Percentiles rank a stretch among this genome's conserved stretches.
phyloP scores from a whole-genome alignment of 2,888 invertebrate genomes.

The Chrysopilus asiliformis region DNA sequence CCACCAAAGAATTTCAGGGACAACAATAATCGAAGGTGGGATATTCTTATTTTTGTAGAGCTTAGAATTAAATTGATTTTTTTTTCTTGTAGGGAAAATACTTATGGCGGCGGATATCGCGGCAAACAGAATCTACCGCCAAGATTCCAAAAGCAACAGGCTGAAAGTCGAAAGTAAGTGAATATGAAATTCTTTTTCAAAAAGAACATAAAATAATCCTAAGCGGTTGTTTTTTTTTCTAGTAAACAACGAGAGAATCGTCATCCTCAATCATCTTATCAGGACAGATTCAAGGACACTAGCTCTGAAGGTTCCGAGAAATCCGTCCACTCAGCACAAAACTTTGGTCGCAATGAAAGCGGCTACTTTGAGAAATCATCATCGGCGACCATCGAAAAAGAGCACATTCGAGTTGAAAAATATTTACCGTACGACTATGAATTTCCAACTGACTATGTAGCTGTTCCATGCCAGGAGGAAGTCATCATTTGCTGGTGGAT shows the following conservation, averaged over 20 bases:
- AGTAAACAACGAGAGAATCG: too few species aligned
- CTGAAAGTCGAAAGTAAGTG: background rate
- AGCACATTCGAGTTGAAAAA: too few species aligned
- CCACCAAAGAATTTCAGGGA: constrained; percentile 6
- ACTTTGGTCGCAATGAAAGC: background rate
- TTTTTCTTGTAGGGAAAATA: background rate
- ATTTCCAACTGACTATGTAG: constrained; percentile 38
- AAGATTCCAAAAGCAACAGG: constrained; percentile 24
- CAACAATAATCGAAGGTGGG: constrained; percentile 7
- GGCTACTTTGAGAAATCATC: background rate
- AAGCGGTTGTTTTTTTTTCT: too few species aligned
- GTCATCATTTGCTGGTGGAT: constrained; percentile 61
- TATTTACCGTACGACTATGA: constrained; percentile 39
- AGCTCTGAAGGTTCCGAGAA: constrained; percentile 1
- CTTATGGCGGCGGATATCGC: too few species aligned
- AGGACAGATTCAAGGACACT: background rate
- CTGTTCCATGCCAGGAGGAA: constrained; percentile 41
- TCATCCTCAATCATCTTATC: too few species aligned
- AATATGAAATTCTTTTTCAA: too few species aligned
- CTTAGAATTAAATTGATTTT: constrained; percentile 3
- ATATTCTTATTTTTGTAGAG: too few species aligned
- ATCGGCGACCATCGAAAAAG: too few species aligned
- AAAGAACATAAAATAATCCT: too few species aligned
- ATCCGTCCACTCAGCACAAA: background rate
- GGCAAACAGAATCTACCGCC: constrained; percentile 25